These are phyloP conservation scores for Halictus ligatus DNA, from an alignment of 2,888 invertebrate species.

Conservation along the genomic window DNA sequence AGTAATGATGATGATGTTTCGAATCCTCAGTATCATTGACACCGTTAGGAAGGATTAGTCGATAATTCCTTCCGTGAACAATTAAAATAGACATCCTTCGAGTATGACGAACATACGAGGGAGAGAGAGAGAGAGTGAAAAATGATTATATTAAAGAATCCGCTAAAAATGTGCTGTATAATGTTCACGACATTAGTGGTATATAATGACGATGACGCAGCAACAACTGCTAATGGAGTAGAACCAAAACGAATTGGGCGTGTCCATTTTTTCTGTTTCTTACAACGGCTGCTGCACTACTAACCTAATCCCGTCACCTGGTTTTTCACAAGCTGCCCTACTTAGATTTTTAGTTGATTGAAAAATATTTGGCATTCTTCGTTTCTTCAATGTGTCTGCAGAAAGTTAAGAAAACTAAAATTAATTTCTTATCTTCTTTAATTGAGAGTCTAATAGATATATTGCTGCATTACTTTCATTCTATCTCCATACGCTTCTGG, in stretches of 20 bases:
- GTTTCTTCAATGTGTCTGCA: not conserved
- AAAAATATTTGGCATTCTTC: not conserved
- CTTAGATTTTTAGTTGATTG: not conserved
- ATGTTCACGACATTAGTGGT: slow-evolving; percentile 9
- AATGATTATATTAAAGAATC: slow-evolving; percentile 10
- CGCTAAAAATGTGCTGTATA: not conserved
- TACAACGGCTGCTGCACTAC: slow-evolving; percentile 25
- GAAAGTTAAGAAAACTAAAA: not conserved
- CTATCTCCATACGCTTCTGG: not conserved
- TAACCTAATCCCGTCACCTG: slow-evolving; percentile 29
- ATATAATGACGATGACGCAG: slow-evolving; percentile 39
- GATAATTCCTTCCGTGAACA: not conserved
- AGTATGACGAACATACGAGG: not conserved
- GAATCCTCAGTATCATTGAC: slow-evolving; percentile 1
- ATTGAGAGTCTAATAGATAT: not conserved
- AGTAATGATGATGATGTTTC: slow-evolving; percentile 11
- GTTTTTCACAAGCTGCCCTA: not conserved
- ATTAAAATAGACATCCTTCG: not conserved
- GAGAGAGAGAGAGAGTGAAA: not conserved
- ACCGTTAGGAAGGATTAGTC: not conserved
- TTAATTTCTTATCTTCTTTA: not conserved
- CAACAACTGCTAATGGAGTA: slow-evolving; percentile 23
- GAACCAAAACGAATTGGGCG: slow-evolving; percentile 43
- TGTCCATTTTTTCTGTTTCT: slow-evolving; percentile 29
- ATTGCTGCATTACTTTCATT: not conserved